A percentile compares a stretch with the other conserved stretches of the same genome.
phyloP scores from a whole-genome alignment of 1,140 invertebrate species.

The Pachyrhynchus sulphureomaculatus region DNA sequence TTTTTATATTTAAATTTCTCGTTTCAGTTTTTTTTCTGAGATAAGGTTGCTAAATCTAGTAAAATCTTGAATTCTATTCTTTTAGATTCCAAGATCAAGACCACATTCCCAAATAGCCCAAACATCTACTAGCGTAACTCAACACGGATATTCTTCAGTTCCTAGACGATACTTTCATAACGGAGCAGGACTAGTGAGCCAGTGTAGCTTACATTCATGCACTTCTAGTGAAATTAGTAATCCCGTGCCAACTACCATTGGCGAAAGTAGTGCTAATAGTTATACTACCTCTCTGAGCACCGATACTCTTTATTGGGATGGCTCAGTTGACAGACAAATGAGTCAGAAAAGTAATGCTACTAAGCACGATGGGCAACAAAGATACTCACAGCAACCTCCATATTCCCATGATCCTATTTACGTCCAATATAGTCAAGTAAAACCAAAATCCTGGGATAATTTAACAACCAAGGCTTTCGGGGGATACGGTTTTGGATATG shows the following conservation, averaged over 20 bases:
- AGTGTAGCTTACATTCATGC: constrained; percentile 78
- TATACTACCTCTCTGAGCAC: constrained; percentile 82
- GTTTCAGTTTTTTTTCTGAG: no score
- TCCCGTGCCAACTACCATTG: constrained; percentile 58
- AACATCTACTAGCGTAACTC: constrained; percentile 21
- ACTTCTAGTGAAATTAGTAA: constrained; percentile 71
- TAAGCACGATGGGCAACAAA: constrained; percentile 47
- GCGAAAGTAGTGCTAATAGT: constrained; percentile 67
- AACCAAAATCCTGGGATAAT: constrained; percentile 88
- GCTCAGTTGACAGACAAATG: constrained; percentile 52
- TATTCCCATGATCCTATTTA: constrained; percentile 52
- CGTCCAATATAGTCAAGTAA: constrained; percentile 62
- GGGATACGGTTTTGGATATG: constrained; percentile 81
- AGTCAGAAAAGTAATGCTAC: constrained; percentile 47
- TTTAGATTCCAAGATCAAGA: constrained; percentile 42
- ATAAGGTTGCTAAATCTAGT: no score
- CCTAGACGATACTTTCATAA: constrained; percentile 56
- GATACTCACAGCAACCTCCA: constrained; percentile 48
- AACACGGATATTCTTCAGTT: constrained; percentile 31
- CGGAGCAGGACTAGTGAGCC: constrained; percentile 67
- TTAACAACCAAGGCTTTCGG: constrained; percentile 75
- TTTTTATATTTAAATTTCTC: no score
- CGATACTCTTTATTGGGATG: constrained; percentile 81
- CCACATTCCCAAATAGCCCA: constrained; percentile 53
- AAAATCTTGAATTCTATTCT: no score